Evolutionary conservation across 2,113 vertebrate genomes (phyloP).

Genomic region (Melanotaenia duboulayi): DNA sequence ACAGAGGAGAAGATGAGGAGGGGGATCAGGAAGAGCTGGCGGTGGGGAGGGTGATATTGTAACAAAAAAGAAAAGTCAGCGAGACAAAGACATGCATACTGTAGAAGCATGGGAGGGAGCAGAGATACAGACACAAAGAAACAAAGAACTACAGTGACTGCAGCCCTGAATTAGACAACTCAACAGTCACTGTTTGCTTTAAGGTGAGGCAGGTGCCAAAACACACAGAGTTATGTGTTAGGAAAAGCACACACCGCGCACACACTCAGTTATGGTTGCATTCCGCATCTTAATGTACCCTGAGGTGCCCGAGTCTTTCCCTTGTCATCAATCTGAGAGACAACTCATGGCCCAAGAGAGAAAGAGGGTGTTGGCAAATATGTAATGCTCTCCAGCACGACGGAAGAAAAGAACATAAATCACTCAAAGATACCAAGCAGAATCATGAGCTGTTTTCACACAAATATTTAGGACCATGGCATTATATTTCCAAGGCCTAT

Average conservation of each 20-base stretch:
- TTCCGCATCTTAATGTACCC: slow-evolving; percentile 70
- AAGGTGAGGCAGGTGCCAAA: slow-evolving; percentile 35
- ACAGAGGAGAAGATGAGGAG: slow-evolving; percentile 47
- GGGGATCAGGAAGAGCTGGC: slow-evolving; percentile 47
- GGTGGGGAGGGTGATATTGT: slow-evolving; percentile 48
- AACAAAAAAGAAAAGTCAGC: slow-evolving; percentile 70
- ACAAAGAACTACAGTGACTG: slow-evolving; percentile 60
- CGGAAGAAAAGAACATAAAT: slow-evolving; percentile 38
- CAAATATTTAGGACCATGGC: slow-evolving; percentile 35
- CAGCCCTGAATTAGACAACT: slow-evolving; percentile 29
- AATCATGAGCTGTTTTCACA: slow-evolving; percentile 27
- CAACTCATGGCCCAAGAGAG: slow-evolving; percentile 69
- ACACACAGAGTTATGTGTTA: slow-evolving; percentile 22
- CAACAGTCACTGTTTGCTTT: slow-evolving; percentile 35
- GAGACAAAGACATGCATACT: slow-evolving; percentile 62
- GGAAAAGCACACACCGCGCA: slow-evolving; percentile 39
- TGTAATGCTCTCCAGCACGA: slow-evolving; percentile 33
- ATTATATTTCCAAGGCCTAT: slow-evolving; percentile 38
- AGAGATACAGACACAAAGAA: slow-evolving; percentile 71
- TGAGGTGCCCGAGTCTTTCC: slow-evolving; percentile 57
- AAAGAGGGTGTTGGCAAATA: slow-evolving; percentile 46
- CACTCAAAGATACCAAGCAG: slow-evolving; percentile 35
- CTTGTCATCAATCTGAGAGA: slow-evolving; percentile 77
- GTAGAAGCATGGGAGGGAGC: slow-evolving; percentile 35
- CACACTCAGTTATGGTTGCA: slow-evolving; percentile 46